These are phyloP conservation scores for Heliocidaris tuberculata DNA, from an alignment of 35 echinoderm and acorn worm genomes.

Conservation along the genomic window DNA sequence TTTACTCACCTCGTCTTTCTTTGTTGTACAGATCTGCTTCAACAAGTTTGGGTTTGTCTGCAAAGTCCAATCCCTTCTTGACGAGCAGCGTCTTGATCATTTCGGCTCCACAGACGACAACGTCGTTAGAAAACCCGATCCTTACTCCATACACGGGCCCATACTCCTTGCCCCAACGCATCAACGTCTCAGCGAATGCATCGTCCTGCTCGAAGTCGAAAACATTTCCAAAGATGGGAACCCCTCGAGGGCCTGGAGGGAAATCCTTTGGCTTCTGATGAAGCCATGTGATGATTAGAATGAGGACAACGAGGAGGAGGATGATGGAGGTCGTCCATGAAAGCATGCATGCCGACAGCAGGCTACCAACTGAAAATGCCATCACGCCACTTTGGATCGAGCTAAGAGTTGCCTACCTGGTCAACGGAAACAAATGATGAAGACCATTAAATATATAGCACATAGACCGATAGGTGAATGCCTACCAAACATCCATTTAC, in stretches of 20 bases:
- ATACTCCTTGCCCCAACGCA: conserved; percentile 42
- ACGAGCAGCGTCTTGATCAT: conserved; percentile 42
- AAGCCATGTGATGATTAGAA: not conserved
- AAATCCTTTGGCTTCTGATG: conserved; percentile 44
- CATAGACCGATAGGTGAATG: not conserved
- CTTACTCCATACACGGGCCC: not conserved
- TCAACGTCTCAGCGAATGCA: conserved; percentile 11
- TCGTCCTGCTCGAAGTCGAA: conserved; percentile 35
- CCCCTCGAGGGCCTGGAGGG: conserved; percentile 11
- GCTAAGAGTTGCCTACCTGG: not conserved
- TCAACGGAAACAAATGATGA: not conserved
- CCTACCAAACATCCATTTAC: not conserved
- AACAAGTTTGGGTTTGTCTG: conserved; percentile 16
- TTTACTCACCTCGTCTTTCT: conserved; percentile 21
- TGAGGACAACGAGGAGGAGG: not conserved
- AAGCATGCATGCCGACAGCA: not conserved
- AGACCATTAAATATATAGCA: not conserved
- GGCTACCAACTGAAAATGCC: not conserved
- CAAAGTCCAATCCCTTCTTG: conserved; percentile 38
- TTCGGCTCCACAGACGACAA: conserved; percentile 40
- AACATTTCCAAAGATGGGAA: conserved; percentile 33
- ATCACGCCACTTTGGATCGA: not conserved
- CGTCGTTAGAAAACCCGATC: conserved; percentile 30
- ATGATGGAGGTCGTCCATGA: conserved; percentile 30
- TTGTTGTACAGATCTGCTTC: conserved; percentile 47